A percentile compares a stretch with the other conserved stretches of the same genome.
Conservation (phyloP, 2,888 invertebrate species). For the Drosophila pullipes region DNA sequence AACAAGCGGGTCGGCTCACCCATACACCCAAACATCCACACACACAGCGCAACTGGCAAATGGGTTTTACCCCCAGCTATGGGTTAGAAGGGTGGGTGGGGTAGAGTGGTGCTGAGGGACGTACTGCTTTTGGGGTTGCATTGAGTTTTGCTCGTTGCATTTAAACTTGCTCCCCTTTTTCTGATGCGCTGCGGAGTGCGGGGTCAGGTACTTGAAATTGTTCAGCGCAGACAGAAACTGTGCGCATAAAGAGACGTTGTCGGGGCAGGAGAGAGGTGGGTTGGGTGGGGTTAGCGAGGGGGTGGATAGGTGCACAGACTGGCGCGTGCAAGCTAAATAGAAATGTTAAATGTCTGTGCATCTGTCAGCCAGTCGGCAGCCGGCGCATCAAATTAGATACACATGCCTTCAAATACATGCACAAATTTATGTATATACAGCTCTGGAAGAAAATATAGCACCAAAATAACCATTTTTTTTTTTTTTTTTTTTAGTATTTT, state of each 20-base stretch:
- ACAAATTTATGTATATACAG: neutral
- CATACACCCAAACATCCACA: neutral
- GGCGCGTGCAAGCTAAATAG: slow-evolving; percentile 69
- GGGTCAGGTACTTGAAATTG: slow-evolving; percentile 65
- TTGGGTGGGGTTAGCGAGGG: neutral
- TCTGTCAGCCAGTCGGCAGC: slow-evolving; percentile 32
- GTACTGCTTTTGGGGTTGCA: slow-evolving; percentile 73
- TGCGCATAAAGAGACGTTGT: slow-evolving; percentile 47
- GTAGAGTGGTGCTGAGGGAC: neutral
- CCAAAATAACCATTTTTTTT: neutral
- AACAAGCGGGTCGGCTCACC: slow-evolving; percentile 1
- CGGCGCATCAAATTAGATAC: slow-evolving; percentile 74
- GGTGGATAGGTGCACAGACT: slow-evolving; percentile 18
- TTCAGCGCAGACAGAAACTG: slow-evolving; percentile 78
- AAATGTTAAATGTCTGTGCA: slow-evolving; percentile 40
- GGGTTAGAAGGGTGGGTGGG: neutral
- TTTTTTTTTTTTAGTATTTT: neutral
- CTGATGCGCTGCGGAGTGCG: slow-evolving; percentile 6
- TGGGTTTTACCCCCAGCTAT: slow-evolving; percentile 49
- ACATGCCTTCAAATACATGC: slow-evolving; percentile 9
- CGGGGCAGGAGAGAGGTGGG: neutral
- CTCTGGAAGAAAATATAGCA: neutral
- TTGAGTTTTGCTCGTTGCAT: slow-evolving; percentile 81
- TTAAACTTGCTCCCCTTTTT: slow-evolving; percentile 80
- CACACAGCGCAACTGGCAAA: slow-evolving; percentile 37